phyloP scores from a whole-genome alignment of 2,797 vertebrate species.

The Mus spretus region DNA sequence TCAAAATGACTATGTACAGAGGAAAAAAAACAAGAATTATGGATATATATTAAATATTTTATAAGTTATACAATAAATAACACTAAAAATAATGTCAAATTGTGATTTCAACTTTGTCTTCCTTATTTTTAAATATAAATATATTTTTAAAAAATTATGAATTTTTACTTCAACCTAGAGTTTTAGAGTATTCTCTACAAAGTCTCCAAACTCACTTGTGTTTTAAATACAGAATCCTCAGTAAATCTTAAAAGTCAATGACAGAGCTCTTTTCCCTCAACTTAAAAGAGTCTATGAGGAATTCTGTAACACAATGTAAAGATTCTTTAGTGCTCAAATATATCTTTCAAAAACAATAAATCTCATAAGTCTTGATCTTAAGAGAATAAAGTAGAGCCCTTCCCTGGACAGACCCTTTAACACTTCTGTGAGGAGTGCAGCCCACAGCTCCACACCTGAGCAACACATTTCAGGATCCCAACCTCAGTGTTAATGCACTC shows the following conservation, averaged over 20 bases:
- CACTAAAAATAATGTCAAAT: conserved; percentile 85
- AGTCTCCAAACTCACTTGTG: conserved; percentile 45
- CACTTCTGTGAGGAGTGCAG: conserved; percentile 65
- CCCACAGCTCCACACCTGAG: conserved; percentile 65
- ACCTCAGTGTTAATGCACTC: conserved; percentile 32
- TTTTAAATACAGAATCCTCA: conserved; percentile 56
- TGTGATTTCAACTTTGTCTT: conserved; percentile 81
- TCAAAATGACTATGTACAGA: conserved; percentile 76
- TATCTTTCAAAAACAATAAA: conserved; percentile 78
- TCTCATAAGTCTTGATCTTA: conserved; percentile 69
- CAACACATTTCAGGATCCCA: conserved; percentile 53
- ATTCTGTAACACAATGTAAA: conserved; percentile 75
- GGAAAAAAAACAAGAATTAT: conserved; percentile 45
- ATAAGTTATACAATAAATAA: conserved; percentile 91
- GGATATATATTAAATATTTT: conserved; percentile 87
- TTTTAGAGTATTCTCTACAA: conserved; percentile 57
- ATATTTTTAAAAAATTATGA: conserved; percentile 78
- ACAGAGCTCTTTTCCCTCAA: conserved; percentile 61
- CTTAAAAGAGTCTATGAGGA: conserved; percentile 69
- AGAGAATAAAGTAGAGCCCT: conserved; percentile 76
- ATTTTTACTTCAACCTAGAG: conserved; percentile 44
- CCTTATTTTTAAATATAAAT: conserved; percentile 86
- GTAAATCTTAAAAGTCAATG: conserved; percentile 18
- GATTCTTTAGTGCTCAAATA: conserved; percentile 62
- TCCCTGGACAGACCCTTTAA: conserved; percentile 69